phyloP scores from a whole-genome alignment of 37 sponge, comb jelly and placozoan genomes.

The Crambe crambe region DNA sequence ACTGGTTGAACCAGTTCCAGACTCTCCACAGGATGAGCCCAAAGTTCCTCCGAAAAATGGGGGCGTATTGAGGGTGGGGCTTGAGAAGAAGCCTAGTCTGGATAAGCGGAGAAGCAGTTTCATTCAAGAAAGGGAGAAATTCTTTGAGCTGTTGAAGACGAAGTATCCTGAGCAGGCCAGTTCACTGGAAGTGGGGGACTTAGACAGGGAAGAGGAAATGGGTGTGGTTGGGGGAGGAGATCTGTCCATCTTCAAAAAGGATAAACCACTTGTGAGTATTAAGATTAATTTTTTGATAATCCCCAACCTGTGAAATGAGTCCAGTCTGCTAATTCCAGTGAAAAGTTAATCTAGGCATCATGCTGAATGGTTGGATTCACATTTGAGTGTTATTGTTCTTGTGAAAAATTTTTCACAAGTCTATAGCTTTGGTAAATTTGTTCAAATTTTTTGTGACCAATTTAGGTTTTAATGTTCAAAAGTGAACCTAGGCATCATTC shows the following conservation, averaged over 20 bases:
- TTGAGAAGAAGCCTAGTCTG: neutral
- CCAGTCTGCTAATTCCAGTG: no score
- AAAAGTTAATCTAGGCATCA: no score
- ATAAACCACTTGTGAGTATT: neutral
- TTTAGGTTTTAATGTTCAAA: no score
- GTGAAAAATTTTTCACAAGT: no score
- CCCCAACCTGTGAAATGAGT: no score
- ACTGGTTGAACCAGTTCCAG: neutral
- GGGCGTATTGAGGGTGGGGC: neutral
- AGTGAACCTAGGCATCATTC: no score
- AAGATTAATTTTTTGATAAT: no score
- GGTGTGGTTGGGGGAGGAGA: neutral
- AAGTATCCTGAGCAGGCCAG: conserved; percentile 36
- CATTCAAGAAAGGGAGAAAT: conserved; percentile 45
- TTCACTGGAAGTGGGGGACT: neutral
- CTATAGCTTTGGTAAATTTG: no score
- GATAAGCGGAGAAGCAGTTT: conserved; percentile 1
- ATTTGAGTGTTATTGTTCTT: no score
- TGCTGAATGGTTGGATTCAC: no score
- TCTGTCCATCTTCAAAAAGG: neutral
- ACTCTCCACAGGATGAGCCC: neutral
- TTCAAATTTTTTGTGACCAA: no score
- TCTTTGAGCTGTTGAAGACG: conserved; percentile 29
- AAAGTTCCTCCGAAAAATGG: neutral
- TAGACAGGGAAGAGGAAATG: conserved; percentile 5